These are phyloP conservation scores for Galagoides demidoff DNA, from an alignment of 2,797 vertebrate species.

Conservation along the genomic window DNA sequence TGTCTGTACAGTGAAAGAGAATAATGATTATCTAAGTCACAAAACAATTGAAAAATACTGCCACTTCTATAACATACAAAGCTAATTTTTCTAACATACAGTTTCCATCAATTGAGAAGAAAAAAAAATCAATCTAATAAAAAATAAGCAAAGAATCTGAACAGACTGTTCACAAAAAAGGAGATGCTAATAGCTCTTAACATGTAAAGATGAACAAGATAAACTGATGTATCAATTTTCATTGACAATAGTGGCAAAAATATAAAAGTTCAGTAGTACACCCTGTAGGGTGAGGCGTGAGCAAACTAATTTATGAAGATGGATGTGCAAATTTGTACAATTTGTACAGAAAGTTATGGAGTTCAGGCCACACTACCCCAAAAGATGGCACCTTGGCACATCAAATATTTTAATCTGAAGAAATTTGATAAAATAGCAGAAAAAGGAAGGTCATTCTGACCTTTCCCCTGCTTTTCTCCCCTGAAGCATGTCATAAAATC, in stretches of 20 bases:
- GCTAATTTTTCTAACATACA: slow-evolving; percentile 17
- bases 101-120: not conserved
- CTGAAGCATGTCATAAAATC: not conserved
- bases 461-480: not conserved
- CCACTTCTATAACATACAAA: slow-evolving; percentile 7
- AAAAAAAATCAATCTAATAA: not conserved
- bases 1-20: not conserved
- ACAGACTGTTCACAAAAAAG: not conserved
- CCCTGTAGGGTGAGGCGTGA: too few relatives aligned
- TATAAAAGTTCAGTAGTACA: not conserved
- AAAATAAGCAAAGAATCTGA: slow-evolving; percentile 39
- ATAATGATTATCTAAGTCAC: not conserved
- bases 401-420: not conserved
- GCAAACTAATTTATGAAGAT: accelerated
- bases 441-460: not conserved
- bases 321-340: not conserved
- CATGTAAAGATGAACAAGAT: slow-evolving; percentile 11
- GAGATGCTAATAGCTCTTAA: slow-evolving; percentile 20
- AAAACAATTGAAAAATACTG: slow-evolving; percentile 45
- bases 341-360: not conserved
- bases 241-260: slow-evolving; percentile 34
- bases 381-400: not conserved
- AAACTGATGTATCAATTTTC: slow-evolving; percentile 1
- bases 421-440: not conserved
- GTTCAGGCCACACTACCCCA: not conserved